Evolutionary conservation across 2,113 vertebrate genomes (phyloP).

Genomic region (Athene noctua): DNA sequence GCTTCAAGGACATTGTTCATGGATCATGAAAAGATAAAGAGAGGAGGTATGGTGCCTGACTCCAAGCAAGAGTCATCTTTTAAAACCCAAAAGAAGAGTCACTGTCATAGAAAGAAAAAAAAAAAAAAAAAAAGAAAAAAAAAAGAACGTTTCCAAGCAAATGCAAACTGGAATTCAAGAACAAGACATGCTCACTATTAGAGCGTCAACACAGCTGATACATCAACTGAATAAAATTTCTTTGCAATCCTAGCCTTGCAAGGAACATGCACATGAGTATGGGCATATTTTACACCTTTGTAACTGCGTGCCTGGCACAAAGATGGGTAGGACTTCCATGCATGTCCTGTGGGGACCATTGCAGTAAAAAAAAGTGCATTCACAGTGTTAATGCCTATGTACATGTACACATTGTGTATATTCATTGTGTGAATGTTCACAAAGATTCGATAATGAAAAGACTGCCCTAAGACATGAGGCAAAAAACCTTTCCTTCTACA

Average conservation of each 20-base stretch:
- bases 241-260: neutral
- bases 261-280: neutral
- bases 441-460: neutral
- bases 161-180: neutral
- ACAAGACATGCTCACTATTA: neutral
- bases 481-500: neutral
- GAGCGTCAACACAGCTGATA: neutral
- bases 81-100: neutral
- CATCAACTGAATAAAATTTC: neutral
- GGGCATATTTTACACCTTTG: neutral
- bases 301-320: neutral
- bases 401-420: neutral
- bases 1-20: neutral
- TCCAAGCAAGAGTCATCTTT: neutral
- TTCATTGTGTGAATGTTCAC: neutral
- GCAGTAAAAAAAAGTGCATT: neutral
- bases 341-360: neutral
- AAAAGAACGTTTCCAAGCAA: neutral
- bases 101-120: neutral
- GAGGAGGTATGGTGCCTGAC: neutral
- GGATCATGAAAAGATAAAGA: neutral
- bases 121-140: neutral
- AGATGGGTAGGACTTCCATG: neutral
- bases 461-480: neutral
- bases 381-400: neutral